Evolutionary conservation across 2,113 vertebrate species (phyloP), one percentile per base, ranked within the genome.

Genomic region (Sylvilagus bachmani): DNA sequence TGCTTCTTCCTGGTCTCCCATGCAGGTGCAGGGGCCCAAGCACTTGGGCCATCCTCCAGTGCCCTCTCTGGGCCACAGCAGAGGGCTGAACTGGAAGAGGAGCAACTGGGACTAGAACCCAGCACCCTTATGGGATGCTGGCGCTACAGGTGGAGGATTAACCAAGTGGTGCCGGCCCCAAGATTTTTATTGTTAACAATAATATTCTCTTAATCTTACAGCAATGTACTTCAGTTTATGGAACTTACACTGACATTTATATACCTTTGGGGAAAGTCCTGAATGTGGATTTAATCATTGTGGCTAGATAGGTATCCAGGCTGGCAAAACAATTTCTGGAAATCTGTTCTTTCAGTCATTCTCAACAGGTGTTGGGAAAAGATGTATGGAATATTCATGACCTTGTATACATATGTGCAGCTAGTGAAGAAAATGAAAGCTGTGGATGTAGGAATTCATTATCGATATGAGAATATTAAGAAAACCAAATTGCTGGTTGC

Each of bases 201-300:
- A 61, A 94, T 96, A 95, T 89, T 97, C 81, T 94, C 44, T 96
- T 97, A 98, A 94, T 38, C 83, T 97, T 83, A 95, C 17, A 95
- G 90, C 64, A 81, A 25, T 90, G n/a, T 31, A 95, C 96, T 98
- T 96, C 84, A 92, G 61, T 96, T 96, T 97, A 90, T 93, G 90
- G 77, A 96, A 95, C 0, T 24, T 79, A 97, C 82, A 92, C 1
- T 12, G 33, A 89, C 82, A 97, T 96, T 98, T 97, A 97, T 49
- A 96, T 73, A 97, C 53, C 94, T 96, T 73, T 0, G 51, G 94
- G 97, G 95, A 97, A 97, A 96, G 61, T 51, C n/a, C 17, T 89
- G 14, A 73, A 64, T 92, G 74, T 24, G 74, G 7, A 12, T 86
- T 97, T 95, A 96, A 97, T 97, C 7, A 1, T 29, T 91, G 27